Conservation (phyloP, 2,888 invertebrate species). For the Folsomia candida region DNA sequence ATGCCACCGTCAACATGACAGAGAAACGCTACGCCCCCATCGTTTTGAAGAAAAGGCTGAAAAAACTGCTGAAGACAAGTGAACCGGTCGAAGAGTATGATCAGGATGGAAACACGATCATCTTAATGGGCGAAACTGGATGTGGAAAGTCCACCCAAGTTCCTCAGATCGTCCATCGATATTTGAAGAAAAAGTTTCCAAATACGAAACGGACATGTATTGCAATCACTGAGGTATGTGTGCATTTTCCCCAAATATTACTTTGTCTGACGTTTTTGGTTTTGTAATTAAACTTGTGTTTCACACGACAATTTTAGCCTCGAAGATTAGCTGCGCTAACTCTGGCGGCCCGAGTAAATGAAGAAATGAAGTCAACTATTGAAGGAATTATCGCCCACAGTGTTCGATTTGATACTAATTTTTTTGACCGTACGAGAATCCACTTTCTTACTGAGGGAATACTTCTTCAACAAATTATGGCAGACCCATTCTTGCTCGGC, state of each 20-base stretch:
- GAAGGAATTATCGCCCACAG: conserved; percentile 65
- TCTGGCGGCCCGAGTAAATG: conserved; percentile 59
- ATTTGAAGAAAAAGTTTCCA: conserved; percentile 48
- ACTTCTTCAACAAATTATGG: conserved; percentile 83
- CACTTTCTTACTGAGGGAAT: conserved; percentile 94
- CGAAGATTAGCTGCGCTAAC: conserved; percentile 34
- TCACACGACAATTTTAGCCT: too few relatives aligned
- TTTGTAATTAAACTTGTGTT: too few relatives aligned
- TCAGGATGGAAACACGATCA: conserved; percentile 57
- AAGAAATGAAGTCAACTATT: conserved; percentile 56
- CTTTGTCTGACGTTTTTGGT: too few relatives aligned
- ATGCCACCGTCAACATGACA: too few relatives aligned
- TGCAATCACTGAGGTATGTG: background rate
- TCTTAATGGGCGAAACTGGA: conserved; percentile 98
- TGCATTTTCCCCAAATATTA: background rate
- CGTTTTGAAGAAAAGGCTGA: too few relatives aligned
- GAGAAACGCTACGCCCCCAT: too few relatives aligned
- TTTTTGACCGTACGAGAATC: conserved; percentile 75
- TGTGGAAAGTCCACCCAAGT: conserved; percentile 99
- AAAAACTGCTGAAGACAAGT: too few relatives aligned
- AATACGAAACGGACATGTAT: background rate
- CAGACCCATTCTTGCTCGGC: conserved; percentile 67
- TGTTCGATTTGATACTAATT: conserved; percentile 80
- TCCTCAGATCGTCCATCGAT: conserved; percentile 86
- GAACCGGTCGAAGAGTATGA: background rate